Evolutionary conservation across 2,797 vertebrate genomes (phyloP).

Genomic region (Hafferia zeledoni): DNA sequence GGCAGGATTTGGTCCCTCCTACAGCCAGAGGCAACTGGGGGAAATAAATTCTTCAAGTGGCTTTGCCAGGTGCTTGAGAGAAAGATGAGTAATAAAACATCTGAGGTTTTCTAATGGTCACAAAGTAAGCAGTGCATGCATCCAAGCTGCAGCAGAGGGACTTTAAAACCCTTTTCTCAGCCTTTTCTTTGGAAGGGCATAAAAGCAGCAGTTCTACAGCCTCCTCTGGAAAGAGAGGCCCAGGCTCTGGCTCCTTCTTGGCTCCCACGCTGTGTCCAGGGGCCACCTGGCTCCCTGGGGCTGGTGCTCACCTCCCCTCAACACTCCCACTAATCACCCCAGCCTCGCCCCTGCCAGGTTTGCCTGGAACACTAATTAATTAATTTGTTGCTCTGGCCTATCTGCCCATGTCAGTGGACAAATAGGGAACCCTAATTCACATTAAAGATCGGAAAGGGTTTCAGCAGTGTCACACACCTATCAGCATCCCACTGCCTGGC

Average conservation of each 20-base stretch:
- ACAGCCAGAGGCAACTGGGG: neutral
- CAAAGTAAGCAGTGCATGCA: rapidly evolving
- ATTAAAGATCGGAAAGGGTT: neutral
- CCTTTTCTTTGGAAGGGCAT: neutral
- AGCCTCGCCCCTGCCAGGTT: neutral
- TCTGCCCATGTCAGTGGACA: neutral
- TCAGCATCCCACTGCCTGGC: neutral
- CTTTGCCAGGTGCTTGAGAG: neutral
- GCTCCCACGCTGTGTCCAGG: rapidly evolving
- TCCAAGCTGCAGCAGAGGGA: rapidly evolving
- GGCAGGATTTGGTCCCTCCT: neutral
- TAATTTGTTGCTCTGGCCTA: neutral
- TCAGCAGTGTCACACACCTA: neutral
- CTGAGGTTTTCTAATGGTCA: neutral
- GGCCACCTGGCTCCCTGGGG: neutral
- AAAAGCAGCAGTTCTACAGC: neutral
- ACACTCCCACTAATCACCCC: neutral
- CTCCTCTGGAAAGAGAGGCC: neutral
- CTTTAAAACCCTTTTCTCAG: neutral
- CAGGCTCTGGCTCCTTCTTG: neutral
- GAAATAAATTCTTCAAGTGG: neutral
- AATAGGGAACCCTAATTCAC: neutral
- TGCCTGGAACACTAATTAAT: neutral
- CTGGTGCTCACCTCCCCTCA: neutral
- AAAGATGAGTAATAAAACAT: neutral